Evolutionary conservation across 1,140 invertebrate genomes (phyloP).

Genomic region (Drosophila sulfurigaster): DNA sequence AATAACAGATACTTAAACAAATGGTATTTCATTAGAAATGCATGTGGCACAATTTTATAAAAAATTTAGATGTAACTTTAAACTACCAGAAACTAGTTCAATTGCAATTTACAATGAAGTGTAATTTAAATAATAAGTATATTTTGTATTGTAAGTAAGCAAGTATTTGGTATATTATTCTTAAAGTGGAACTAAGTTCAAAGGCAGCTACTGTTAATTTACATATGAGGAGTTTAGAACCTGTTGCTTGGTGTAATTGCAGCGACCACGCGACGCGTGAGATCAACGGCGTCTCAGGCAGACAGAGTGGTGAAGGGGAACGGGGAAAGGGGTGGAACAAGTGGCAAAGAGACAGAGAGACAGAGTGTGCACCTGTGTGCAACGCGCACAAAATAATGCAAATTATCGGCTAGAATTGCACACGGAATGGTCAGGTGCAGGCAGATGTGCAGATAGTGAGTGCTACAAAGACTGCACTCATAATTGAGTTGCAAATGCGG

Average conservation of each 20-base stretch:
- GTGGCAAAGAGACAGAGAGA: background rate
- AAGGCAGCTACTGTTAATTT: background rate
- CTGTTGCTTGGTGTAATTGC: constrained; percentile 67
- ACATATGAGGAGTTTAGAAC: constrained; percentile 1
- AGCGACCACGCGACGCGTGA: constrained; percentile 66
- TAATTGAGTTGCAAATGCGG: constrained; percentile 77
- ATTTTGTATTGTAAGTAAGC: too few relatives aligned
- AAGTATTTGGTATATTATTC: background rate
- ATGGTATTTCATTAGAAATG: too few relatives aligned
- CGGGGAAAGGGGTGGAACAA: too few relatives aligned
- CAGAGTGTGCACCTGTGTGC: constrained; percentile 61
- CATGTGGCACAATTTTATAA: too few relatives aligned
- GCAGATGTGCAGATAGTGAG: constrained; percentile 53
- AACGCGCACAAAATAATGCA: constrained; percentile 72
- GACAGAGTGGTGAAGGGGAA: background rate
- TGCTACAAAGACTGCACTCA: constrained; percentile 41
- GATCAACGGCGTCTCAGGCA: constrained; percentile 58
- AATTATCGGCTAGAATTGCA: constrained; percentile 79
- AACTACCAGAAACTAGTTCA: too few relatives aligned
- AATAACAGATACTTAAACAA: too few relatives aligned
- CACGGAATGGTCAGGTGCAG: constrained; percentile 75
- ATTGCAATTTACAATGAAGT: too few relatives aligned
- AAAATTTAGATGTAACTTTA: too few relatives aligned
- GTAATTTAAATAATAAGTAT: too few relatives aligned
- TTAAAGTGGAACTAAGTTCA: background rate